These are phyloP conservation scores for Pachypeltis micranthus DNA, from an alignment of 1,140 invertebrate species.

Conservation along the genomic window DNA sequence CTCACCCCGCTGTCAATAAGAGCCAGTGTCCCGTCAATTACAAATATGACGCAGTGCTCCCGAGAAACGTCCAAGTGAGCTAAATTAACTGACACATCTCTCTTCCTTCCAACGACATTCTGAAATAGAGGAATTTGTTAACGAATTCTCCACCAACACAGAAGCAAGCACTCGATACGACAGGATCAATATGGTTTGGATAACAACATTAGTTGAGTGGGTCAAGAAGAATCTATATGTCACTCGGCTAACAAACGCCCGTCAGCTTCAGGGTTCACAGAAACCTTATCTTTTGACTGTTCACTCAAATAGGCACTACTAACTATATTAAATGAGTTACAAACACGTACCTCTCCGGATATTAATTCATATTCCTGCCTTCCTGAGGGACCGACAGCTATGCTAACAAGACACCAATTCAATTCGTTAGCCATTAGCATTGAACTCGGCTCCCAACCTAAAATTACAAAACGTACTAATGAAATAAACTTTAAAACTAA, in stretches of 20 bases:
- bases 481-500: no score
- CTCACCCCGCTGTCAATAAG: background rate
- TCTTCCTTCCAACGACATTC: background rate
- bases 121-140: background rate
- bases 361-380: background rate
- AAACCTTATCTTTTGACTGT: background rate
- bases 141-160: no score
- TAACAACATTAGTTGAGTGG: no score
- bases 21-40: background rate
- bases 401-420: background rate
- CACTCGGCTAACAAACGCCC: background rate
- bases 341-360: background rate
- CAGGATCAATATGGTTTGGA: no score
- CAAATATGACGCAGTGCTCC: background rate
- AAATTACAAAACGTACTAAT: no score
- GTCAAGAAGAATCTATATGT: background rate
- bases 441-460: no score
- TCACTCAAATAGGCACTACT: background rate
- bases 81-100: background rate
- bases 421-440: no score
- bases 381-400: background rate
- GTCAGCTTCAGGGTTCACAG: background rate
- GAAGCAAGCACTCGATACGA: no score
- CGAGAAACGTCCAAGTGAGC: background rate
- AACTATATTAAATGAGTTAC: background rate